Percentiles rank a stretch among this genome's conserved stretches.
phyloP scores from a whole-genome alignment of 2,797 vertebrate genomes.

The Pseudomugil tenellus region DNA sequence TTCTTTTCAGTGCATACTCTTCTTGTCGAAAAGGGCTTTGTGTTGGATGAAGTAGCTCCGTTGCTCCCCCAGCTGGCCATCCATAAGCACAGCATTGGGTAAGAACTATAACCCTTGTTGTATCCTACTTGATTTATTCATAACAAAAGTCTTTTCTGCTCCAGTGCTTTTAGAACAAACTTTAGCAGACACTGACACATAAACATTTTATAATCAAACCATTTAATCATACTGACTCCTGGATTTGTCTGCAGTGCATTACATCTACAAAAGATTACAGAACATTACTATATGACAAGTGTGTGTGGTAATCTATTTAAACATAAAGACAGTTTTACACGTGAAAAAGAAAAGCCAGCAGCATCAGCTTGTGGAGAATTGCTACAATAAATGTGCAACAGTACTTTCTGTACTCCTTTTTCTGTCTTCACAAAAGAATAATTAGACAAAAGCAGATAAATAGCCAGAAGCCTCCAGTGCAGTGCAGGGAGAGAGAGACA shows the following conservation, averaged over 20 bases:
- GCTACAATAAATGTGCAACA: slow-evolving; percentile 39
- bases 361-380: slow-evolving; percentile 17
- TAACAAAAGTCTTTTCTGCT: neutral
- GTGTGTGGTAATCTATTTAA: slow-evolving; percentile 1
- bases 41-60: neutral
- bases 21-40: neutral
- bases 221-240: neutral
- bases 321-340: neutral
- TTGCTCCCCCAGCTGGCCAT: slow-evolving; percentile 55
- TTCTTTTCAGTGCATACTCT: neutral
- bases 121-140: too few species aligned
- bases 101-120: neutral
- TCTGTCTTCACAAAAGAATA: slow-evolving; percentile 83
- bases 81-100: slow-evolving; percentile 4
- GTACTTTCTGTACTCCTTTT: slow-evolving; percentile 65
- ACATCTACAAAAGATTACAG: neutral
- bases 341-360: slow-evolving; percentile 7
- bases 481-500: slow-evolving; percentile 47
- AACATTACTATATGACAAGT: neutral
- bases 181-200: neutral
- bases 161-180: neutral
- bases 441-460: slow-evolving; percentile 84
- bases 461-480: slow-evolving; percentile 77
- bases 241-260: neutral
- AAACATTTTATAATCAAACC: neutral